These are phyloP conservation scores for Dendrolimus houi DNA, from an alignment of 2,888 invertebrate genomes.

Conservation along the genomic window DNA sequence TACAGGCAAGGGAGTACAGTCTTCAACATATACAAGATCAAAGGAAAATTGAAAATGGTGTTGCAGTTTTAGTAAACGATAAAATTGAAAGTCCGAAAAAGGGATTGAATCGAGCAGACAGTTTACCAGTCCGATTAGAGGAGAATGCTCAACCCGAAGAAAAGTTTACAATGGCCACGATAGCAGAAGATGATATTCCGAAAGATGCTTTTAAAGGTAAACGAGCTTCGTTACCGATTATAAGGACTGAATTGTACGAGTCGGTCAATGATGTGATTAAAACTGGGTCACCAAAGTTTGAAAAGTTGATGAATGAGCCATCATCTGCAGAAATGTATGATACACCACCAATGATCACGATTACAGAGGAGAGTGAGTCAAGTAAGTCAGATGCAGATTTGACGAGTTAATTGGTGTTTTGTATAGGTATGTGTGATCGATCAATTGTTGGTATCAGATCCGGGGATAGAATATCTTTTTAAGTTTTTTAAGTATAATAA, in stretches of 20 bases:
- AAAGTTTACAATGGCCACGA: conserved; percentile 43
- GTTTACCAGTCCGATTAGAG: conserved; percentile 73
- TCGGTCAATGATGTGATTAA: conserved; percentile 74
- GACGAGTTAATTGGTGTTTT: conserved; percentile 46
- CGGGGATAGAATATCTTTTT: no score
- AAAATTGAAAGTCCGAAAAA: conserved; percentile 61
- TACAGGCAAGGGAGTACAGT: conserved; percentile 63
- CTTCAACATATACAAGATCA: conserved; percentile 60
- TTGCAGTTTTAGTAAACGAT: conserved; percentile 44
- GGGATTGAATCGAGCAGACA: conserved; percentile 68
- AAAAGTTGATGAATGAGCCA: conserved; percentile 72
- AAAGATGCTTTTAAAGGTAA: conserved; percentile 51
- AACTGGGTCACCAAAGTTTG: conserved; percentile 75
- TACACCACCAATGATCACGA: conserved; percentile 64
- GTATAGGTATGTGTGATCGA: conserved; percentile 8
- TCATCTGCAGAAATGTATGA: conserved; percentile 53
- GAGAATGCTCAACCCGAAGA: conserved; percentile 43
- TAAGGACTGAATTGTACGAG: conserved; percentile 71
- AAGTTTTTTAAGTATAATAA: no score
- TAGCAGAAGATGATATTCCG: conserved; percentile 53
- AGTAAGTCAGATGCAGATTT: conserved; percentile 41
- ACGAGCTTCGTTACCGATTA: conserved; percentile 56
- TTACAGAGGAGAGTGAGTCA: conserved; percentile 64
- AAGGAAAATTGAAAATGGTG: conserved; percentile 58
- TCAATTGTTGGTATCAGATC: conserved; percentile 9